These are phyloP conservation scores for Daphoenositta chrysoptera DNA, from an alignment of 2,113 vertebrate species.

Conservation along the genomic window DNA sequence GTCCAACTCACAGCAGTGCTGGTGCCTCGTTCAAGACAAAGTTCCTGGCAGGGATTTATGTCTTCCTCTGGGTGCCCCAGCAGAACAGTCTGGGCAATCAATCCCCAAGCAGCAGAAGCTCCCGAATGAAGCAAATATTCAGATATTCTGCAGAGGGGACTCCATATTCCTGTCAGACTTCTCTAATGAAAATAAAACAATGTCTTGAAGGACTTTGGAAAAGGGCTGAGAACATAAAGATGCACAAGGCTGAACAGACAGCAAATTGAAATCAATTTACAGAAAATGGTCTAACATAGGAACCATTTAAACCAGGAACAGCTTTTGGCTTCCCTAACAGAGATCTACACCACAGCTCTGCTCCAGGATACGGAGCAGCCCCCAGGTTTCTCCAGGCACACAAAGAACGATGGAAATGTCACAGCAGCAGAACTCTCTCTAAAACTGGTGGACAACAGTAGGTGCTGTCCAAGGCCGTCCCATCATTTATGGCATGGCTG, in stretches of 20 bases:
- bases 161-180: background rate
- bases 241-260: background rate
- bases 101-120: background rate
- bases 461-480: background rate
- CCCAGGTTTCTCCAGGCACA: background rate
- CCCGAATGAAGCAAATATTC: background rate
- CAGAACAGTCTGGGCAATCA: background rate
- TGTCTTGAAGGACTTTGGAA: background rate
- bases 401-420: fast-evolving
- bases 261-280: background rate
- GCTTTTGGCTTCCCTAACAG: background rate
- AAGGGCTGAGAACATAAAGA: background rate
- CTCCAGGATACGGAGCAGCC: background rate
- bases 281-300: background rate
- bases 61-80: background rate
- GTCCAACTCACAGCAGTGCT: background rate
- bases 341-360: background rate
- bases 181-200: background rate
- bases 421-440: background rate
- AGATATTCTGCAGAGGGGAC: background rate
- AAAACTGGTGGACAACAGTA: fast-evolving
- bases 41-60: background rate
- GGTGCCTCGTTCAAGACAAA: background rate
- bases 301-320: background rate
- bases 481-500: background rate